Evolutionary conservation across 2,888 invertebrate species (phyloP).

Genomic region (Pollenia angustigena): DNA sequence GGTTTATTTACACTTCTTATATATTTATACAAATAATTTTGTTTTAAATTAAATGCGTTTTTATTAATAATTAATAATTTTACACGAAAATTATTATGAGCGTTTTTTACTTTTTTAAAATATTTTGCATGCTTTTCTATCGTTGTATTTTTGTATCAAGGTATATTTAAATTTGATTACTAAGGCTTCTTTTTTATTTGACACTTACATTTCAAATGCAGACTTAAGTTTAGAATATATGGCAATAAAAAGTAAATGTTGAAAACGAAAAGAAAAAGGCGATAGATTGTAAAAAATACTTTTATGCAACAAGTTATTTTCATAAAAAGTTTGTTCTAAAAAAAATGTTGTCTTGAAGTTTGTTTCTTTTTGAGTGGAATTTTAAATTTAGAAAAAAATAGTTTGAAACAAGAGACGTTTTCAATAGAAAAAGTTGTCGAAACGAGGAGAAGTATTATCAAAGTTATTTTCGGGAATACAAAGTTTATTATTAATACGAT

Average conservation of each 20-base stretch:
- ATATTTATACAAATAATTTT: constrained; percentile 18
- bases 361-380: no score
- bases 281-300: no score
- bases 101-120: constrained; percentile 38
- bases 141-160: constrained; percentile 59
- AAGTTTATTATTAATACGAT: no score
- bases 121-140: constrained; percentile 43
- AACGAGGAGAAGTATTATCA: no score
- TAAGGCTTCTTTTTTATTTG: constrained; percentile 69
- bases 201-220: constrained; percentile 59
- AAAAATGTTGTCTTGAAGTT: no score
- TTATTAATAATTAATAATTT: no score
- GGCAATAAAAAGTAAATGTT: constrained; percentile 55
- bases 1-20: constrained; percentile 26
- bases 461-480: no score
- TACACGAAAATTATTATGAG: constrained; percentile 5
- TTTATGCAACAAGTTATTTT: no score
- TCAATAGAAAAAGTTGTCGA: no score
- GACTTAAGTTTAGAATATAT: constrained; percentile 2
- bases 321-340: no score
- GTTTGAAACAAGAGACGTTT: no score
- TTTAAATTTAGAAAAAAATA: no score
- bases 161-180: constrained; percentile 65
- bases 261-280: background rate
- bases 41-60: constrained; percentile 53